phyloP scores from a whole-genome alignment of 2,888 invertebrate species.

The Phlogophora meticulosa region DNA sequence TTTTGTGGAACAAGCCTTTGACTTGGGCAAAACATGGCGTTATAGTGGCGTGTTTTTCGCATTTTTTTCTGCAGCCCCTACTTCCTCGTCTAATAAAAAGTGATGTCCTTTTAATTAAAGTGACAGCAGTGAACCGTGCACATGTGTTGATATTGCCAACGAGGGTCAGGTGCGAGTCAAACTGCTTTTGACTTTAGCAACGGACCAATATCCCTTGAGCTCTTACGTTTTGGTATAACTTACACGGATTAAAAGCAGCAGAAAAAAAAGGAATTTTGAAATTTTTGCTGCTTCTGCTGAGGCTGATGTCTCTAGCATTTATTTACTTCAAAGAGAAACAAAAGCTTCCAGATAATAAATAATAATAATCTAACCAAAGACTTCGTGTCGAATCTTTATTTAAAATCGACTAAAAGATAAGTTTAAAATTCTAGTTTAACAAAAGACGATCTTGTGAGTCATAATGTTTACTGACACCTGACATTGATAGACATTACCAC shows the following conservation, averaged over 20 bases:
- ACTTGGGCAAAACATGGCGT: not conserved
- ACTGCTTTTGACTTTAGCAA: conserved; percentile 59
- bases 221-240: conserved; percentile 31
- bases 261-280: not conserved
- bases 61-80: conserved; percentile 50
- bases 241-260: not conserved
- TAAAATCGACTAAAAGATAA: no score
- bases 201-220: conserved; percentile 60
- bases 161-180: conserved; percentile 71
- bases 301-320: no score
- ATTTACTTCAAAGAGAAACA: no score
- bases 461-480: no score
- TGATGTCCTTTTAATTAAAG: conserved; percentile 76
- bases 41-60: no score
- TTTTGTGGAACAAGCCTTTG: conserved; percentile 16
- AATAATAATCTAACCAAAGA: not conserved
- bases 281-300: no score
- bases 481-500: no score
- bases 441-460: no score
- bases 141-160: conserved; percentile 68
- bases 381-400: no score
- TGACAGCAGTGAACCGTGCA: conserved; percentile 71
- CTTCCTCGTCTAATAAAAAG: conserved; percentile 69
- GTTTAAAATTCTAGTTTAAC: no score
- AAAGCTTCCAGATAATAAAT: not conserved